A percentile compares a stretch with the other conserved stretches of the same genome.
Conservation (phyloP, 2,888 invertebrate genomes). For the Drosophila dives region DNA sequence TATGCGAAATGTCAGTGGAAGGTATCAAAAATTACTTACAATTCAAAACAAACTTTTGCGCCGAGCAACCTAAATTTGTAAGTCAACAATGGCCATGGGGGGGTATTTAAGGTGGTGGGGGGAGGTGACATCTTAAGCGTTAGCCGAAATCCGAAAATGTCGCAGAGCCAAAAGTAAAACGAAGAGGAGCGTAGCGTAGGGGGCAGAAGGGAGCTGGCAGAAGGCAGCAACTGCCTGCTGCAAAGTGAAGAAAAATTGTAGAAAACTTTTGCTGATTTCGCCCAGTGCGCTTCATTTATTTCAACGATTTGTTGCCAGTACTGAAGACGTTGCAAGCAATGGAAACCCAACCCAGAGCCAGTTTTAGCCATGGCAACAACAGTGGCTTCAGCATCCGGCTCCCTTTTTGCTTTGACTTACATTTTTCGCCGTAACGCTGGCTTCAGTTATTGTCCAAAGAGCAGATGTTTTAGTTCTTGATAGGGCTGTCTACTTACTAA, state of each 20-base stretch:
- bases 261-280: conserved; percentile 80
- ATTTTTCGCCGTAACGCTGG: conserved; percentile 18
- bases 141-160: conserved; percentile 77
- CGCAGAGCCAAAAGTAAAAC: conserved; percentile 71
- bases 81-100: conserved; percentile 67
- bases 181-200: neutral
- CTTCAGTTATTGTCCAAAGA: conserved; percentile 68
- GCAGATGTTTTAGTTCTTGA: conserved; percentile 80
- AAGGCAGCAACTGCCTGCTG: conserved; percentile 52
- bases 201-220: neutral
- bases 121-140: conserved; percentile 48
- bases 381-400: conserved; percentile 16
- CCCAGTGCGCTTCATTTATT: conserved; percentile 81
- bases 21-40: conserved; percentile 80
- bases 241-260: conserved; percentile 79
- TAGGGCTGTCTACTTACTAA: conserved; percentile 59
- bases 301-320: conserved; percentile 78
- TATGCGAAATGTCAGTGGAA: conserved; percentile 62
- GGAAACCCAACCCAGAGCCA: conserved; percentile 22
- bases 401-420: neutral
- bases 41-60: conserved; percentile 79
- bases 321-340: conserved; percentile 41
- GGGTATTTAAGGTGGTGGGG: conserved; percentile 2
- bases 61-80: conserved; percentile 78
- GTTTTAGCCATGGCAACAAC: conserved; percentile 16